Conservation (phyloP, 1,140 invertebrate species). For the Aphidius ervi region DNA sequence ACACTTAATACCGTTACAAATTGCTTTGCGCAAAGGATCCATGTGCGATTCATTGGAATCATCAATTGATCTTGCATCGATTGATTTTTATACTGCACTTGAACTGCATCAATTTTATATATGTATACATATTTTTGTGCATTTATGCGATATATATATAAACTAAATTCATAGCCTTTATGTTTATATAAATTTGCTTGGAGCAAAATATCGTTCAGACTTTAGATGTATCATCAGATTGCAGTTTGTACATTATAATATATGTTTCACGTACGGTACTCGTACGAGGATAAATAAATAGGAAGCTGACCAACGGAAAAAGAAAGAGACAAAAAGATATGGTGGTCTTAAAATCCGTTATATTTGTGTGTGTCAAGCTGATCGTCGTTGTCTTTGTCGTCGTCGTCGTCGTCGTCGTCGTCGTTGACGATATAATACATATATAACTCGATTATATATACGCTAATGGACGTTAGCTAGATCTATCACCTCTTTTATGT, state of each 20-base stretch:
- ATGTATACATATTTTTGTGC: not conserved
- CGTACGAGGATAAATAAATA: conserved; percentile 15
- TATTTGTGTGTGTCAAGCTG: not conserved
- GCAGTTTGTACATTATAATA: not conserved
- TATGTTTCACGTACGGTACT: conserved; percentile 20
- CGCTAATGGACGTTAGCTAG: not conserved
- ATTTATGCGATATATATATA: conserved; percentile 6
- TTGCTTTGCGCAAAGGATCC: conserved; percentile 12
- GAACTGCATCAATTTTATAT: not conserved
- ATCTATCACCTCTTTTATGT: too few species aligned
- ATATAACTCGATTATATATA: conserved; percentile 14
- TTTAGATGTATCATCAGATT: too few species aligned
- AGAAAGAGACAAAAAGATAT: conserved; percentile 15
- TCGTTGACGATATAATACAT: conserved; percentile 5
- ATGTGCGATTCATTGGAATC: conserved; percentile 13
- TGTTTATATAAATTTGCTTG: too few species aligned
- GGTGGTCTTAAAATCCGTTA: conserved; percentile 24
- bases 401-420: conserved; percentile 7
- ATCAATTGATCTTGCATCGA: conserved; percentile 17
- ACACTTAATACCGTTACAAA: conserved; percentile 23
- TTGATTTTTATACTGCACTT: conserved; percentile 14
- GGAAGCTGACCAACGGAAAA: conserved; percentile 4
- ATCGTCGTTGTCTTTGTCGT: not conserved
- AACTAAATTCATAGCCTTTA: not conserved
- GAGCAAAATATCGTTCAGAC: too few species aligned